A percentile compares a stretch with the other conserved stretches of the same genome.
Conservation (phyloP, 1,140 invertebrate species). For the Triops longicaudatus region DNA sequence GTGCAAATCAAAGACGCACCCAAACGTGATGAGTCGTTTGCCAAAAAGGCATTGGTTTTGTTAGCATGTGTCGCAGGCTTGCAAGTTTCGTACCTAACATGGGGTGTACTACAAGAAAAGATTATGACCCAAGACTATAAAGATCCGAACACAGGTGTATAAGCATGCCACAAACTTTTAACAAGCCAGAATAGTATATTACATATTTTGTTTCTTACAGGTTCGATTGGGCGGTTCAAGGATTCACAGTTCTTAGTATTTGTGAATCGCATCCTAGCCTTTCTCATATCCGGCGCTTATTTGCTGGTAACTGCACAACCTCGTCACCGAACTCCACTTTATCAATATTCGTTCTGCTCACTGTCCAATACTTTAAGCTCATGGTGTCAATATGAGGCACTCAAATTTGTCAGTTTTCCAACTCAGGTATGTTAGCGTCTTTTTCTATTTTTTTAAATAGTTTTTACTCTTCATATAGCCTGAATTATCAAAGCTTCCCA, state of each 20-base stretch:
- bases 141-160: neutral
- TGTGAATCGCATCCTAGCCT: slow-evolving; percentile 80
- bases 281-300: slow-evolving; percentile 58
- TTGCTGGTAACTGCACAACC: slow-evolving; percentile 46
- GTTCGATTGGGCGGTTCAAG: slow-evolving; percentile 52
- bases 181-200: neutral
- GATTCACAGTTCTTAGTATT: slow-evolving; percentile 95
- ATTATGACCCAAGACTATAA: slow-evolving; percentile 67
- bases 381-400: slow-evolving; percentile 98
- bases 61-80: slow-evolving; percentile 77
- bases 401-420: slow-evolving; percentile 97
- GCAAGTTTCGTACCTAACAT: slow-evolving; percentile 82
- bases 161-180: neutral
- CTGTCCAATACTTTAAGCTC: slow-evolving; percentile 97
- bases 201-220: neutral
- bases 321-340: slow-evolving; percentile 75
- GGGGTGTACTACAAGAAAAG: slow-evolving; percentile 91
- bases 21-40: slow-evolving; percentile 48
- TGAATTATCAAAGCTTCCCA: too few species aligned
- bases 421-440: slow-evolving; percentile 59
- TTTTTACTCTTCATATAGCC: too few species aligned
- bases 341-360: slow-evolving; percentile 93
- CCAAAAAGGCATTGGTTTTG: slow-evolving; percentile 38
- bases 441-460: too few species aligned
- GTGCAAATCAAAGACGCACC: slow-evolving; percentile 30